These are phyloP conservation scores for Matsumyia berberina DNA, from an alignment of 2,888 invertebrate genomes.

Conservation along the genomic window DNA sequence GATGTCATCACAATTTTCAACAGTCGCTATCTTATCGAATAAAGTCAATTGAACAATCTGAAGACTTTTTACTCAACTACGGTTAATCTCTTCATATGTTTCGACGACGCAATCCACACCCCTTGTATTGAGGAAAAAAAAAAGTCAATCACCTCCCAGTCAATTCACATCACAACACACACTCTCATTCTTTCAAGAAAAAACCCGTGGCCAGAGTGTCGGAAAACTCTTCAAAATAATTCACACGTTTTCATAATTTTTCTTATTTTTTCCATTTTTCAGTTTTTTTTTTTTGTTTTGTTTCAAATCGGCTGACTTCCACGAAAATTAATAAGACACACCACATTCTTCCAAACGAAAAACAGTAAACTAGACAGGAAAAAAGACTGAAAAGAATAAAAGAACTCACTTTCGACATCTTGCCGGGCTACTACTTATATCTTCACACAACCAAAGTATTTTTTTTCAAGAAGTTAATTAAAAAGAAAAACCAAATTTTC, in stretches of 20 bases:
- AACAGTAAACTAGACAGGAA: constrained; percentile 11
- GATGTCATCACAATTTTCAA: too few relatives aligned
- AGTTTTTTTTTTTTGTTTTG: background rate
- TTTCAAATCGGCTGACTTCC: constrained; percentile 14
- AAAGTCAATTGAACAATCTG: background rate
- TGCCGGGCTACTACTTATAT: constrained; percentile 28
- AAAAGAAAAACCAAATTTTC: background rate
- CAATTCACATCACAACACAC: constrained; percentile 19
- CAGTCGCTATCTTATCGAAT: background rate
- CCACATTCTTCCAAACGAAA: constrained; percentile 11
- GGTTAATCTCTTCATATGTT: background rate
- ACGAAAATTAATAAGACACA: constrained; percentile 11
- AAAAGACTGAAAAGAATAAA: constrained; percentile 10
- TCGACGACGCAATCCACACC: background rate
- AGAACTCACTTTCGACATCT: constrained; percentile 72
- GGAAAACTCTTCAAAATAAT: constrained; percentile 14
- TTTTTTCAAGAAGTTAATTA: constrained; percentile 31
- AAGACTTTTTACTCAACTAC: too few relatives aligned
- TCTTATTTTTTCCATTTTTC: constrained; percentile 15
- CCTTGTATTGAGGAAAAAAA: background rate
- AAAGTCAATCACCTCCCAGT: constrained; percentile 39
- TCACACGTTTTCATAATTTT: constrained; percentile 7
- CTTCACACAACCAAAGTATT: constrained; percentile 22
- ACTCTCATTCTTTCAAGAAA: background rate
- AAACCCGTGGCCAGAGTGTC: constrained; percentile 19